Base-by-base conservation (phyloP, 1,140 invertebrate species). In the Rhysida immarginata region DNA sequence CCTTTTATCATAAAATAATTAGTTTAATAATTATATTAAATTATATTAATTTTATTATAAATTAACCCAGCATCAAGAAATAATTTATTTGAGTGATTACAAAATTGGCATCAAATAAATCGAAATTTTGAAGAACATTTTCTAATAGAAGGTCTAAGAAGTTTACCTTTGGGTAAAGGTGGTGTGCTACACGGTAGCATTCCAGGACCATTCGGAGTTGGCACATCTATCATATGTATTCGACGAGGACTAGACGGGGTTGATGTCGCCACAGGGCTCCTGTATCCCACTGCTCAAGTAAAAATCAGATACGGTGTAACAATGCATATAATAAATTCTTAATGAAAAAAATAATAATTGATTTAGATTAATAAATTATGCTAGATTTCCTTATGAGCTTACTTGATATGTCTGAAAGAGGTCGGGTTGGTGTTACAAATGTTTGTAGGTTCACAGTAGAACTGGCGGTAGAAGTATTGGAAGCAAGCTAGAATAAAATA, bases 201-300 rank as follows among this genome's bases (percentile, higher is more conserved):
- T 13, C 49, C 49, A 8, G 49, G 49, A 11, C 49, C 49, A 27
- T 51, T 51, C 23, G 49, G 49, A 24, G 49, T 51, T 26, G 49
- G 49, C 49, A 51, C 49, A 21, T 51, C 49, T 8, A 51, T 51
- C 49, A 51, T 51, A 51, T 51, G 49, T 51, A 51, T 51, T 25
- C 49, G 24, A 8, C 49, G 49, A 20, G 49, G 49, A 27, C 49
- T 51, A 3, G 49, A 51, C 3, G 49, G 49, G 20, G 49, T 51
- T 8, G 49, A 51, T 8, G 13, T 51, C 11, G 49, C 49, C 24
- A 51, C 49, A 51, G 49, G 49, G 26, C 49, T 51, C 21, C 49
- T 51, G 49, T 51, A 51, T 26, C 49, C 49, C 11, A 26, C 24
- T 48, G 45, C n/a, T n/a, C n/a, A n/a, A n/a, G n/a, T n/a, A n/a